Evolutionary conservation across 2,113 vertebrate genomes (phyloP).

Genomic region (Eclectus roratus): DNA sequence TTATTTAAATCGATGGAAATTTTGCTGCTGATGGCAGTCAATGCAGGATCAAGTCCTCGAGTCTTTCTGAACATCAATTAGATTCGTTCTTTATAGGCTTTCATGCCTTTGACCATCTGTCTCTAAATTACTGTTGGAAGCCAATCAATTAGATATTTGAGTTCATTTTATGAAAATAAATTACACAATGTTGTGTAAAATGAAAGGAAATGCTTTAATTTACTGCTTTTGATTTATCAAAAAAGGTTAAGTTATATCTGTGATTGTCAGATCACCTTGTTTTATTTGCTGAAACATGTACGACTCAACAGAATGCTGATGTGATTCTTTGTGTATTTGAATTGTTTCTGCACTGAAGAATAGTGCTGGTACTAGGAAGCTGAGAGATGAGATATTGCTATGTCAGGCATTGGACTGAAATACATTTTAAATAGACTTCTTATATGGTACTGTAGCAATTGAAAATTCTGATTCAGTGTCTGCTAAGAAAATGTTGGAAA

Average conservation of each 20-base stretch:
- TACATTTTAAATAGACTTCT: slow-evolving; percentile 39
- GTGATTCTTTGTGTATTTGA: neutral
- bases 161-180: slow-evolving; percentile 17
- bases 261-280: neutral
- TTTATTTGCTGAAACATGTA: slow-evolving; percentile 40
- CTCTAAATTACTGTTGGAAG: slow-evolving; percentile 2
- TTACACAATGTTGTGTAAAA: slow-evolving; percentile 31
- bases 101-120: neutral
- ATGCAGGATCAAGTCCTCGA: neutral
- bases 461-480: slow-evolving; percentile 39
- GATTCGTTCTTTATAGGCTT: neutral
- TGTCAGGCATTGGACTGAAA: slow-evolving; percentile 32
- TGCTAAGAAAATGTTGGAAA: slow-evolving; percentile 14
- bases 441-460: neutral
- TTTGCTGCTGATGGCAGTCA: neutral
- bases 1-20: slow-evolving; percentile 17
- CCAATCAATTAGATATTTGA: slow-evolving; percentile 1
- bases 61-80: slow-evolving; percentile 20
- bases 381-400: slow-evolving; percentile 48
- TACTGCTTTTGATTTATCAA: slow-evolving; percentile 13
- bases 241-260: slow-evolving; percentile 22
- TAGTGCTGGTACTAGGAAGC: slow-evolving; percentile 12
- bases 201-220: neutral
- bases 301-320: slow-evolving; percentile 9
- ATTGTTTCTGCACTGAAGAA: slow-evolving; percentile 38